Conservation (phyloP, 92 coral and sea anemone species). For the Siderastrea radians region DNA sequence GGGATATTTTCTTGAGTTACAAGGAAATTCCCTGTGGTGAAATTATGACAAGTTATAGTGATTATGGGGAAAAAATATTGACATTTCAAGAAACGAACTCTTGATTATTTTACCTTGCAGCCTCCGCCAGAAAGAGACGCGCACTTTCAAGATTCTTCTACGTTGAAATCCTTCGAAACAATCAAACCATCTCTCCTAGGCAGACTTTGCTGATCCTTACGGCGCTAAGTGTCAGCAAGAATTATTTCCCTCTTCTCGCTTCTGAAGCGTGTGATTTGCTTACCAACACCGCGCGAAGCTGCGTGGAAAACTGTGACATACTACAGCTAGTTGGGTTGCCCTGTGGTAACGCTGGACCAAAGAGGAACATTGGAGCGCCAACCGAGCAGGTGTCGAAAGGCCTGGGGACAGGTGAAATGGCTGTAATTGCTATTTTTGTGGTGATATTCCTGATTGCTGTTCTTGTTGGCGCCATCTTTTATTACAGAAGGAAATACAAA, state of each 20-base stretch:
- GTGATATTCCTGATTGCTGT: slow-evolving; percentile 54
- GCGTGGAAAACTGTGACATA: slow-evolving; percentile 73
- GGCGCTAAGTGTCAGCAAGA: slow-evolving; percentile 60
- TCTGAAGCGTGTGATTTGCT: slow-evolving; percentile 71
- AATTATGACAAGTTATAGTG: too few relatives aligned
- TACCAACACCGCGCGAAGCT: slow-evolving; percentile 51
- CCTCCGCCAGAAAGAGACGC: slow-evolving; percentile 65
- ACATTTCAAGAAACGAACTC: not conserved
- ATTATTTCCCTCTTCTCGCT: slow-evolving; percentile 66
- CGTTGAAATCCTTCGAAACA: slow-evolving; percentile 65
- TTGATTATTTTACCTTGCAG: not conserved
- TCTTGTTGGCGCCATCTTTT: slow-evolving; percentile 63
- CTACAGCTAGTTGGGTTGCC: slow-evolving; percentile 38
- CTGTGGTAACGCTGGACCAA: slow-evolving; percentile 48
- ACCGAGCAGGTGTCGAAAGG: slow-evolving; percentile 18
- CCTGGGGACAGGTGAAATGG: slow-evolving; percentile 65
- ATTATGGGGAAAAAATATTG: not conserved
- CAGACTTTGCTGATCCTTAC: slow-evolving; percentile 64
- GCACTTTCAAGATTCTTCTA: slow-evolving; percentile 70
- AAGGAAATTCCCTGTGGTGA: too few relatives aligned
- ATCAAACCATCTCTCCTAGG: not conserved
- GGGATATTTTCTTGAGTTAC: too few relatives aligned
- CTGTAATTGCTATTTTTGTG: slow-evolving; percentile 73
- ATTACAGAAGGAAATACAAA: slow-evolving; percentile 83
- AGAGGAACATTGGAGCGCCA: slow-evolving; percentile 6